Evolutionary conservation across 2,888 invertebrate species (phyloP), one percentile per base, ranked within the genome.

Genomic region (Cordilura impudica): DNA sequence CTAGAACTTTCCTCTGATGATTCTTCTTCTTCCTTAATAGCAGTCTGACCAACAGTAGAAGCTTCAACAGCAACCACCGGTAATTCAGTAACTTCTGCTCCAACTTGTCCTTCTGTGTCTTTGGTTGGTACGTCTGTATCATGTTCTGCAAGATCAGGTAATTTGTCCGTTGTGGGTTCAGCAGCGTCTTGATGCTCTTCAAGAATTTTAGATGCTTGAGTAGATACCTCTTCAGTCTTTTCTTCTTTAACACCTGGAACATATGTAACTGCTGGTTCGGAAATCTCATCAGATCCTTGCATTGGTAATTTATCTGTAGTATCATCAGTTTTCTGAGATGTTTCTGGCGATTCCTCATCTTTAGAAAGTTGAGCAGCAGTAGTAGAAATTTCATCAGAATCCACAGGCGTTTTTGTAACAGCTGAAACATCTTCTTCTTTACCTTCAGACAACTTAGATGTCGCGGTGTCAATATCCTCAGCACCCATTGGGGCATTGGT

Each of bases 21-120:
- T 21, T 71, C 70, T 43, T 65, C 60, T 47, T 26, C 29, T 21
- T 43, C 58, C 8, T 79, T 74, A 54, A 18, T 5, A 14, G 16
- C 51, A 23, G 69, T 69, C 23, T 79, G 56, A 47, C 47, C 75
- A 19, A 63, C 31, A n/a, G 71, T 75, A 6, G 71, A 19, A 4
- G 21, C 45, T n/a, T 67, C 49, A 16, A 67, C 35, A 53, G 75
- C 69, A 26, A 82, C 75, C 23, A 70, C 61, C 7, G 81, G 81
- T n/a, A 81, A 19, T 65, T 81, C 80, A 21, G 74, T 72, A 8
- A 47, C 53, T 21, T 45, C 60, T 14, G 53, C 39, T 39, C 14
- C 0, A 49, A 0, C 39, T 65, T 39, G 39, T 8, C 19, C 49
- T 14, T 35, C 66, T 10, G 5, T n/a, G 23, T 23, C 21, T 19